A percentile compares a stretch with the other conserved stretches of the same genome.
phyloP scores from a whole-genome alignment of 2,888 invertebrate species.

The Pterostichus niger region DNA sequence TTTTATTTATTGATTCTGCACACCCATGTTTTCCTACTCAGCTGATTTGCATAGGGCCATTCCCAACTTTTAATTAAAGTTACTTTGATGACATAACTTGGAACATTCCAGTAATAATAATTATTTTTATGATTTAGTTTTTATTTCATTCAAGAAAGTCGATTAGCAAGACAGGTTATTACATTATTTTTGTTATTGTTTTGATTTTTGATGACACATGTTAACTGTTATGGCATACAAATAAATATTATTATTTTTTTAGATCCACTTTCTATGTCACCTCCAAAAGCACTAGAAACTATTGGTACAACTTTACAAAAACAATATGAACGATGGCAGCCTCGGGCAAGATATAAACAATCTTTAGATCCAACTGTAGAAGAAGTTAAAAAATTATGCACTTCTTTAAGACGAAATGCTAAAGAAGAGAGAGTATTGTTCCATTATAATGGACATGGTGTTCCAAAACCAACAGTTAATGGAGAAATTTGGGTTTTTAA shows the following conservation, averaged over 20 bases:
- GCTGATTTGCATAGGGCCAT: constrained; percentile 29
- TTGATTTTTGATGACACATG: background rate
- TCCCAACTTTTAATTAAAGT: constrained; percentile 30
- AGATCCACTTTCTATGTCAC: constrained; percentile 93
- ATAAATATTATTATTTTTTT: constrained; percentile 69
- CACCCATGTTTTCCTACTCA: constrained; percentile 29
- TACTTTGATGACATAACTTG: constrained; percentile 27
- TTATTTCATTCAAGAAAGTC: background rate
- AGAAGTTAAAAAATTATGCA: constrained; percentile 98
- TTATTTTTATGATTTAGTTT: background rate
- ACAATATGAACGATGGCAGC: constrained; percentile 99
- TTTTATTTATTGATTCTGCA: constrained; percentile 45
- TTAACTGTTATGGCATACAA: no score
- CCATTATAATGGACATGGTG: constrained; percentile 99
- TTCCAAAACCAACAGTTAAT: constrained; percentile 97
- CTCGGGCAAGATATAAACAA: constrained; percentile 97
- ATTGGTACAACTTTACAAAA: constrained; percentile 95
- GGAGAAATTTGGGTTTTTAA: constrained; percentile 99
- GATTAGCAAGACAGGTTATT: no score
- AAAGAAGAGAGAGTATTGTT: constrained; percentile 99
- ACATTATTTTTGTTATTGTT: constrained; percentile 14
- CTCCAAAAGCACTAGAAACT: constrained; percentile 94
- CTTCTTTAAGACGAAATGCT: constrained; percentile 95
- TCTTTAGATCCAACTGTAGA: constrained; percentile 98
- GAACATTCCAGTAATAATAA: constrained; percentile 1